phyloP scores from a whole-genome alignment of 2,113 vertebrate species.

The Tamias sibiricus region DNA sequence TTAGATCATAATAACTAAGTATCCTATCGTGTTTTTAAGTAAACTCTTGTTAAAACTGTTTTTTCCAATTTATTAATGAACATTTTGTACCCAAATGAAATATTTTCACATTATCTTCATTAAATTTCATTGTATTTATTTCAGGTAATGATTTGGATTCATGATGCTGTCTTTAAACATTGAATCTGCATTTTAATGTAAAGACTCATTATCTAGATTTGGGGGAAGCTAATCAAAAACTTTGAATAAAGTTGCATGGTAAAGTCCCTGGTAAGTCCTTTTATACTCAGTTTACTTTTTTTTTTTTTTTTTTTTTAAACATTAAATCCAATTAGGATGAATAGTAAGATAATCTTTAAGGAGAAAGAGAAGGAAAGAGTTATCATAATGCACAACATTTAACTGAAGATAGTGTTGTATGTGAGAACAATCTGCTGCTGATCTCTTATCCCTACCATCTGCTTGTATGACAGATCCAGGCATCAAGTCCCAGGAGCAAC shows the following conservation, averaged over 20 bases:
- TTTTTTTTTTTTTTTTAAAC: too few relatives aligned
- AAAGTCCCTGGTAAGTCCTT: neutral
- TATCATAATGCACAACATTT: neutral
- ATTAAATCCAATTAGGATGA: conserved; percentile 2
- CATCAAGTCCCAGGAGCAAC: neutral
- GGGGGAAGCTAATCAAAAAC: neutral
- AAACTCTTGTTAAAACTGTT: conserved; percentile 1
- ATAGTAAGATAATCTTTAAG: neutral
- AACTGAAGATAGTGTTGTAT: conserved; percentile 27
- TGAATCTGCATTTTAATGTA: conserved; percentile 16
- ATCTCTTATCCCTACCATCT: neutral
- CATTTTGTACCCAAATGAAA: neutral
- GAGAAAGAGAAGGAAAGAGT: neutral
- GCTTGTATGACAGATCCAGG: neutral
- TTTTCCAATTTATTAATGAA: neutral
- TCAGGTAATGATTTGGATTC: neutral
- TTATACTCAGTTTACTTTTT: neutral
- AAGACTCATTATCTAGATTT: neutral
- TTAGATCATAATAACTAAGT: neutral
- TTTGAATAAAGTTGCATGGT: neutral
- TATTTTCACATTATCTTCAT: neutral
- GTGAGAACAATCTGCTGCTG: neutral
- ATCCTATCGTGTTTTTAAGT: neutral
- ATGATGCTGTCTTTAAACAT: neutral
- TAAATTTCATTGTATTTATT: neutral